A percentile compares a stretch with the other conserved stretches of the same genome.
Conservation (phyloP, 2,888 invertebrate genomes). For the Spodoptera littoralis region DNA sequence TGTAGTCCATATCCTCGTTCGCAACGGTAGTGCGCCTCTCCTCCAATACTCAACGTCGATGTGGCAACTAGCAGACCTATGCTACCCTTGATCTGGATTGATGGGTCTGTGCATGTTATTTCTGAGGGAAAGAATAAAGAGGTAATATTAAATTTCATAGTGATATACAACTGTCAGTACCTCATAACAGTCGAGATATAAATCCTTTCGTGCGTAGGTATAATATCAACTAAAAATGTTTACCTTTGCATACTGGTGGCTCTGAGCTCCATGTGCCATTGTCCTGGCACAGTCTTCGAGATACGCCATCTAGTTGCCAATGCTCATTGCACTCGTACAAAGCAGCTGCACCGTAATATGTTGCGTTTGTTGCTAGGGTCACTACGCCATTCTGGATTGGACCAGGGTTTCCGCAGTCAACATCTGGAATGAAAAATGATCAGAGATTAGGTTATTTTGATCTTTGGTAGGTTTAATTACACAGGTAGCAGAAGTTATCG, state of each 20-base stretch:
- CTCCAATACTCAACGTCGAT: slow-evolving; percentile 92
- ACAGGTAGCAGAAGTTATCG: too few species aligned
- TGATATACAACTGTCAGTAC: too few species aligned
- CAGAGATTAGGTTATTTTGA: too few species aligned
- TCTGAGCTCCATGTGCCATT: slow-evolving; percentile 97
- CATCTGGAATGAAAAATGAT: slow-evolving; percentile 86
- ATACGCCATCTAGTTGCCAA: slow-evolving; percentile 94
- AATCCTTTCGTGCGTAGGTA: too few species aligned
- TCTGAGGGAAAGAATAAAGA: slow-evolving; percentile 80
- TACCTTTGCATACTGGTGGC: slow-evolving; percentile 94
- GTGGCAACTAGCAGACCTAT: slow-evolving; percentile 89
- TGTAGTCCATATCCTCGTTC: slow-evolving; percentile 94
- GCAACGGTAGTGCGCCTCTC: slow-evolving; percentile 94
- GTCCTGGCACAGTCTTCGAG: slow-evolving; percentile 94
- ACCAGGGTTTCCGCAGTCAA: slow-evolving; percentile 95
- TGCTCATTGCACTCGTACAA: slow-evolving; percentile 95
- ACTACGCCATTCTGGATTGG: slow-evolving; percentile 92
- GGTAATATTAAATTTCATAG: neutral
- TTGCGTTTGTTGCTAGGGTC: slow-evolving; percentile 94
- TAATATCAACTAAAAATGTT: slow-evolving; percentile 7
- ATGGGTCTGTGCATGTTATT: slow-evolving; percentile 93
- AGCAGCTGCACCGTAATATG: slow-evolving; percentile 95
- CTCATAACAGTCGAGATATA: too few species aligned
- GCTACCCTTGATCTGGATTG: slow-evolving; percentile 85
- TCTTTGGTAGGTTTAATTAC: too few species aligned